Evolutionary conservation across 1,140 invertebrate species (phyloP).

Genomic region (Trichonephila clavipes): DNA sequence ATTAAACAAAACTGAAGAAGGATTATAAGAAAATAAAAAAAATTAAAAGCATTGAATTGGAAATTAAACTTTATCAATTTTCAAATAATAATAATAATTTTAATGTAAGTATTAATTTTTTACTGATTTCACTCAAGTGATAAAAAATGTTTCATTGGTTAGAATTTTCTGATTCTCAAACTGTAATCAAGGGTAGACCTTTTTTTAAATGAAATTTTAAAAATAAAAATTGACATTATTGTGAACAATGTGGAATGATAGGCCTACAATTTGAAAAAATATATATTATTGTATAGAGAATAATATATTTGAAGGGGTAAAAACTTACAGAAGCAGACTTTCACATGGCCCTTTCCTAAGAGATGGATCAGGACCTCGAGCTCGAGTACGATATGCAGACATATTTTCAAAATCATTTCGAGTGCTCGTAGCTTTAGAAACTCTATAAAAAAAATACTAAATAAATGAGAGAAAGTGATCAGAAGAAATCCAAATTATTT

Average conservation of each 20-base stretch:
- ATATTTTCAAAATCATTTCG: constrained; percentile 77
- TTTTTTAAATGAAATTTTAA: background rate
- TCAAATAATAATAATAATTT: too few species aligned
- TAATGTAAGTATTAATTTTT: too few species aligned
- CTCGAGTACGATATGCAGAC: constrained; percentile 72
- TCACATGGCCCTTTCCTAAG: constrained; percentile 77
- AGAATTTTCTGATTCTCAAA: too few species aligned
- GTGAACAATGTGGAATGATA: too few species aligned
- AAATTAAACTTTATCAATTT: background rate
- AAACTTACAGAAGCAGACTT: constrained; percentile 75
- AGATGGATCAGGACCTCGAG: constrained; percentile 71
- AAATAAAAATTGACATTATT: background rate
- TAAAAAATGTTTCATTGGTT: too few species aligned
- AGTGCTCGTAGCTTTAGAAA: constrained; percentile 78
- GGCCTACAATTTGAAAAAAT: background rate
- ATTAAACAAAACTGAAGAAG: background rate
- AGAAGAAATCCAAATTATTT: background rate
- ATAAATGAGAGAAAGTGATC: constrained; percentile 7
- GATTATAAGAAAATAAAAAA: background rate
- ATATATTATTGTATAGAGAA: background rate
- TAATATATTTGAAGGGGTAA: background rate
- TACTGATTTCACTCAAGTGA: too few species aligned
- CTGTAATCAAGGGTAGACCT: too few species aligned
- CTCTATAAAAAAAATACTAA: constrained; percentile 50
- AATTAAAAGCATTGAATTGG: too few species aligned